Conservation (phyloP, 1,140 invertebrate species). For the Goniozus legneri region DNA sequence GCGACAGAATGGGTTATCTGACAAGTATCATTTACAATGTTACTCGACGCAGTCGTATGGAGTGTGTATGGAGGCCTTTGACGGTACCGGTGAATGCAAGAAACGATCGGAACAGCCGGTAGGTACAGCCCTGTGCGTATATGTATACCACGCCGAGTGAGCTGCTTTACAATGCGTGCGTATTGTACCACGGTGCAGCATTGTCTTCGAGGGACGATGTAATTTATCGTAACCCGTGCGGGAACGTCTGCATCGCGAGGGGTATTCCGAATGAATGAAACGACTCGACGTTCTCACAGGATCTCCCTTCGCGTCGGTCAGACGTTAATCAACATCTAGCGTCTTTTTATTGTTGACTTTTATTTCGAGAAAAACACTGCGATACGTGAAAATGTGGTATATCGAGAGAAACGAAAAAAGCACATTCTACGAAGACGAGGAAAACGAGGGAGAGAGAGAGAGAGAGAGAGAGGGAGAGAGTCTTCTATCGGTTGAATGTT, state of each 20-base stretch:
- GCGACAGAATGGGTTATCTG: constrained; percentile 2
- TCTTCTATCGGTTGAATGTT: constrained; percentile 24
- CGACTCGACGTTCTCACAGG: too few species aligned
- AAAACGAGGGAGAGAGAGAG: constrained; percentile 6
- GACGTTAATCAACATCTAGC: too few species aligned
- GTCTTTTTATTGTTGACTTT: too few species aligned
- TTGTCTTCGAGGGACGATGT: constrained; percentile 25
- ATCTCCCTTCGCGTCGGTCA: too few species aligned
- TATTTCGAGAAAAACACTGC: too few species aligned
- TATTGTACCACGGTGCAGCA: too few species aligned
- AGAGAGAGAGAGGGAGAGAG: constrained; percentile 14
- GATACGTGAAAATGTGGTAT: not conserved
- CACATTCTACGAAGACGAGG: not conserved
- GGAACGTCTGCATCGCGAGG: constrained; percentile 5
- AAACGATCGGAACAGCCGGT: too few species aligned
- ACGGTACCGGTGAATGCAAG: too few species aligned
- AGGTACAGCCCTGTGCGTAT: not conserved
- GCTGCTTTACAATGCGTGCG: too few species aligned
- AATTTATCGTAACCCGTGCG: constrained; percentile 27
- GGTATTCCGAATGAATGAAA: constrained; percentile 19
- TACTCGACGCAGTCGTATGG: too few species aligned
- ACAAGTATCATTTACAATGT: constrained; percentile 8
- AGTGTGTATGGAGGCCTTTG: too few species aligned
- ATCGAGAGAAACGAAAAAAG: not conserved
- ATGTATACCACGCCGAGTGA: constrained; percentile 1